Conservation (phyloP, 2,113 vertebrate species). For the Ceyx margarethae region DNA sequence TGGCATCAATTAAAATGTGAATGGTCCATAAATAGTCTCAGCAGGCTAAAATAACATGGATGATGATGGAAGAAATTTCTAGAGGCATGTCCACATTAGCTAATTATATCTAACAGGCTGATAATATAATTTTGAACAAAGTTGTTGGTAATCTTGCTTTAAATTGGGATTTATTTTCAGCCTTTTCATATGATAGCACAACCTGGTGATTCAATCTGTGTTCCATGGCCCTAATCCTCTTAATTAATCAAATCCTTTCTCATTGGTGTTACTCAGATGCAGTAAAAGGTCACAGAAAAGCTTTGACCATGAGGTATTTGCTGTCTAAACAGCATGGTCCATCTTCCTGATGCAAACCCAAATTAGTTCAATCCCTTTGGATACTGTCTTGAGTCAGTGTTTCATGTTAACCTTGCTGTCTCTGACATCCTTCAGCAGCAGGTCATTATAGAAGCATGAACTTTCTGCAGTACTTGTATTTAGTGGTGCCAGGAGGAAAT, state of each 20-base stretch:
- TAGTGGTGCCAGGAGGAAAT: not conserved
- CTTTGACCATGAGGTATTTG: slow-evolving; percentile 7
- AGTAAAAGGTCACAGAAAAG: slow-evolving; percentile 22
- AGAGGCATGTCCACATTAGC: not conserved
- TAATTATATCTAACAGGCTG: not conserved
- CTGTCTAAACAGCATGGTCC: not conserved
- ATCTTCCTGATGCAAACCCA: not conserved
- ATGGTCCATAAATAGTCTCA: not conserved
- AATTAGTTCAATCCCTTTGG: not conserved
- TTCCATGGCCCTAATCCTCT: slow-evolving; percentile 6
- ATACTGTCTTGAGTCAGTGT: not conserved
- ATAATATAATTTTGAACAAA: not conserved
- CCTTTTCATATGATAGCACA: not conserved
- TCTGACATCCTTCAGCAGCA: not conserved
- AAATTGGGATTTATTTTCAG: not conserved
- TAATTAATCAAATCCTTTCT: slow-evolving; percentile 14
- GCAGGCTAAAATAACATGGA: not conserved
- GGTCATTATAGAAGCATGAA: not conserved
- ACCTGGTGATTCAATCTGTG: not conserved
- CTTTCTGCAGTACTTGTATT: not conserved
- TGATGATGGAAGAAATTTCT: not conserved
- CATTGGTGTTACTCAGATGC: not conserved
- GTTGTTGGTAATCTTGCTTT: not conserved
- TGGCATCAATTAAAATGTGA: not conserved
- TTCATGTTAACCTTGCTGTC: not conserved